These are phyloP conservation scores for Trididemnum nubilum DNA, from an alignment of 23 tunicate genomes.

Conservation along the genomic window DNA sequence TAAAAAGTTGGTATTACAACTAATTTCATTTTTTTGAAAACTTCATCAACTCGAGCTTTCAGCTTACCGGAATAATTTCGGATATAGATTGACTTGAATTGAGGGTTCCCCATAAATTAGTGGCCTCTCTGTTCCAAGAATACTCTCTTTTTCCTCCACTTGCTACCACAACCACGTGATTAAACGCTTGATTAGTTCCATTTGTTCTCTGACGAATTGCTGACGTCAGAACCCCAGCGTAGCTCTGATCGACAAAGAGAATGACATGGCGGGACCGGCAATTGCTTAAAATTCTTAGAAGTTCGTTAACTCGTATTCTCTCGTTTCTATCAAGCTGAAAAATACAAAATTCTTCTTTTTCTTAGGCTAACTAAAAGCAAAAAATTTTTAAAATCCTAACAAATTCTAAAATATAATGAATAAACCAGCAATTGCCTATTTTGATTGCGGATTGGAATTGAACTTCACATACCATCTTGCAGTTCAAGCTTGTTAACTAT, in stretches of 20 bases:
- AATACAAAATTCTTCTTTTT: too few species aligned
- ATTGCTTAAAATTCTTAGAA: constrained; percentile 43
- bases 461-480: too few species aligned
- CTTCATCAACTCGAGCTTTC: too few species aligned
- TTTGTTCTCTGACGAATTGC: not conserved
- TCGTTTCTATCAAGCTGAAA: constrained; percentile 51
- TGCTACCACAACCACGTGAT: constrained; percentile 42
- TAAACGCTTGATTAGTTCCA: not conserved
- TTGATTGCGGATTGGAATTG: too few species aligned
- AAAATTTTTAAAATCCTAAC: too few species aligned
- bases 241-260: constrained; percentile 79
- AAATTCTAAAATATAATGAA: too few species aligned
- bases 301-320: constrained; percentile 34
- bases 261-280: constrained; percentile 68
- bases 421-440: too few species aligned
- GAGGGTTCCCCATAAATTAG: constrained; percentile 42
- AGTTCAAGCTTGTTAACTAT: too few species aligned
- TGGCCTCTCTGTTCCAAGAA: constrained; percentile 46
- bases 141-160: constrained; percentile 45
- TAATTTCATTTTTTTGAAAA: too few species aligned
- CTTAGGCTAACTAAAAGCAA: too few species aligned
- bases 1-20: too few species aligned
- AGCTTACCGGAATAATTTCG: not conserved
- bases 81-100: constrained; percentile 27
- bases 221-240: constrained; percentile 39